Conservation (phyloP, 2,113 vertebrate species). For the Percina caprodes region DNA sequence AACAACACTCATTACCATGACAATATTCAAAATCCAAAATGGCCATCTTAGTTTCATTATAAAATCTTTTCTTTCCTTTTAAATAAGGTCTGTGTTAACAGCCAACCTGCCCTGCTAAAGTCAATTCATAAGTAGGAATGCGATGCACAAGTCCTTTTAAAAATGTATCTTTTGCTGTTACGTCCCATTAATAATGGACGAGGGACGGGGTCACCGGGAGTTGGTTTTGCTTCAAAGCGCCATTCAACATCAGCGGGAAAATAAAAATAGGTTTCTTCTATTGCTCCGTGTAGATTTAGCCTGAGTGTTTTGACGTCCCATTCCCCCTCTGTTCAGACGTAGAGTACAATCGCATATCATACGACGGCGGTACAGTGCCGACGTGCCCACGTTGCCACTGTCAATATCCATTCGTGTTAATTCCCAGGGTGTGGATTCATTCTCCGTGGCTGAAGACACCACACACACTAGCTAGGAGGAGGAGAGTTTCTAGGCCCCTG, state of each 20-base stretch:
- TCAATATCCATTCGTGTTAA: constrained; percentile 49
- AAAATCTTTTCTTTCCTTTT: constrained; percentile 3
- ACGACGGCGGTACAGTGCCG: constrained; percentile 27
- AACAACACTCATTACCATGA: background rate
- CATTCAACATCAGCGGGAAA: constrained; percentile 41
- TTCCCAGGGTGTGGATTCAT: constrained; percentile 19
- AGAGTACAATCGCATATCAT: constrained; percentile 36
- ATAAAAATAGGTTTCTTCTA: constrained; percentile 17
- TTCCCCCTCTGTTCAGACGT: constrained; percentile 16
- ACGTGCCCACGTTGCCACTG: constrained; percentile 33
- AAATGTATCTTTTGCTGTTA: constrained; percentile 62
- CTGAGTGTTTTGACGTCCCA: constrained; percentile 3
- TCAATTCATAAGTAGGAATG: constrained; percentile 37
- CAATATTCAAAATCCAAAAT: constrained; percentile 10
- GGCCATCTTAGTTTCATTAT: constrained; percentile 7
- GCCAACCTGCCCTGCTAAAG: constrained; percentile 23
- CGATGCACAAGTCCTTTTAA: constrained; percentile 48
- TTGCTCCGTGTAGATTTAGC: too few species aligned
- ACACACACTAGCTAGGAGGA: constrained; percentile 19
- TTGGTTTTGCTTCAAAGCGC: constrained; percentile 29
- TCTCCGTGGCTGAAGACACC: constrained; percentile 30
- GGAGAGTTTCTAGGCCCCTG: constrained; percentile 39
- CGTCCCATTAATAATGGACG: constrained; percentile 70
- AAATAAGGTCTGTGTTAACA: constrained; percentile 24
- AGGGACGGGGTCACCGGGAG: constrained; percentile 61